phyloP scores from a whole-genome alignment of 2,113 vertebrate genomes.

The Sarotherodon lohbergeri region DNA sequence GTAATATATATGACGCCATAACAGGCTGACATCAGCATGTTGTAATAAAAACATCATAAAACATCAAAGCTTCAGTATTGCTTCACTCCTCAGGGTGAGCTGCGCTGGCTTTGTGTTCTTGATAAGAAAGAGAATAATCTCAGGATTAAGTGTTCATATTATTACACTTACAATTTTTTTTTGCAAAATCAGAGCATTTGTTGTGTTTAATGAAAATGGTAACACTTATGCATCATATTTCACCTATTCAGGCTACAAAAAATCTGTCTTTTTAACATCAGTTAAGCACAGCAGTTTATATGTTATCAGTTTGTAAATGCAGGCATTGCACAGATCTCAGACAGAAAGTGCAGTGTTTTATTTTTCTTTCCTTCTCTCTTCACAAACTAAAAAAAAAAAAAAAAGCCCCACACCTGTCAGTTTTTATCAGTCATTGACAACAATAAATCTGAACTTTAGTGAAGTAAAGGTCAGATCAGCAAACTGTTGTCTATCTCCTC shows the following conservation, averaged over 20 bases:
- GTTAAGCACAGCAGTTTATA: not conserved
- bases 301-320: not conserved
- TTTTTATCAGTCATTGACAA: not conserved
- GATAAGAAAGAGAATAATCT: not conserved
- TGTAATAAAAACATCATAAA: not conserved
- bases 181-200: not conserved
- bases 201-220: not conserved
- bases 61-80: not conserved
- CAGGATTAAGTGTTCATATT: not conserved
- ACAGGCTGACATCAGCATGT: not conserved
- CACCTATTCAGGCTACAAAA: not conserved
- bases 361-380: not conserved
- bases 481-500: not conserved
- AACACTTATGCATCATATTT: not conserved
- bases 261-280: not conserved
- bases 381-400: not conserved
- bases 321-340: not conserved
- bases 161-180: not conserved
- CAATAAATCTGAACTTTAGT: not conserved
- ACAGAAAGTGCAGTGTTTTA: not conserved
- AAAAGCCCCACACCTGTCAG: not conserved
- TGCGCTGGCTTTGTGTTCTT: not conserved
- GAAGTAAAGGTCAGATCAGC: not conserved
- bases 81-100: not conserved
- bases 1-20: not conserved